Evolutionary conservation across 2,797 vertebrate species (phyloP).

Genomic region (Parauchenoglanis punctatus): DNA sequence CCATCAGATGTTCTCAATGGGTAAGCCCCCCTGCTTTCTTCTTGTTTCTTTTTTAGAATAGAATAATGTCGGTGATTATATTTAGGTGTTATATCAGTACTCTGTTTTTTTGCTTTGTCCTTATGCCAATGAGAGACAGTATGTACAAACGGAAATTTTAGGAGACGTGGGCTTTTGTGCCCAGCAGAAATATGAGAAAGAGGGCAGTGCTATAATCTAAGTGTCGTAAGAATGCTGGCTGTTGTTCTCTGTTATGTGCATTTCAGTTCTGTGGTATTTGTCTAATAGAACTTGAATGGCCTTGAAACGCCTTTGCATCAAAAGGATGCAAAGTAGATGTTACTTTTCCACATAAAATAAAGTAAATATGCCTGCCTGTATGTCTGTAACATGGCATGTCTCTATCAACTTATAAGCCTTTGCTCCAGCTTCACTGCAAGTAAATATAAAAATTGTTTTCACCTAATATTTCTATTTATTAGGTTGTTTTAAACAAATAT

Average conservation of each 20-base stretch:
- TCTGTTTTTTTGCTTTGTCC: background rate
- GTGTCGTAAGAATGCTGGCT: background rate
- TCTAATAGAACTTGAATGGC: background rate
- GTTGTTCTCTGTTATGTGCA: background rate
- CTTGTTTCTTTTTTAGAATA: background rate
- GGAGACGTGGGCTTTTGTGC: slow-evolving; percentile 21
- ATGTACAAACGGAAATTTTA: slow-evolving; percentile 11
- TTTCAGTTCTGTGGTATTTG: background rate
- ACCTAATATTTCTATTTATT: background rate
- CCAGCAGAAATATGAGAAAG: slow-evolving; percentile 28
- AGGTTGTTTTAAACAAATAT: background rate
- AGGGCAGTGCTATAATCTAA: background rate
- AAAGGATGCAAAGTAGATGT: too few species aligned
- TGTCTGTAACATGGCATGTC: background rate
- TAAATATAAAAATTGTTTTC: background rate
- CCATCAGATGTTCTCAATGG: slow-evolving; percentile 56
- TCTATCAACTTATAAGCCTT: background rate
- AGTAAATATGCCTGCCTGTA: background rate
- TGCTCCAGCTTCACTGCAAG: background rate
- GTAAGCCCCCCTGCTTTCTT: slow-evolving; percentile 49
- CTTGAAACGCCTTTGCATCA: background rate
- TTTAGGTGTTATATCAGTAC: background rate
- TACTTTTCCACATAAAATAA: background rate
- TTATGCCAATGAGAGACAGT: background rate
- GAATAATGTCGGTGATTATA: background rate